Evolutionary conservation across 2,888 invertebrate species (phyloP).

Genomic region (Bombylius major): DNA sequence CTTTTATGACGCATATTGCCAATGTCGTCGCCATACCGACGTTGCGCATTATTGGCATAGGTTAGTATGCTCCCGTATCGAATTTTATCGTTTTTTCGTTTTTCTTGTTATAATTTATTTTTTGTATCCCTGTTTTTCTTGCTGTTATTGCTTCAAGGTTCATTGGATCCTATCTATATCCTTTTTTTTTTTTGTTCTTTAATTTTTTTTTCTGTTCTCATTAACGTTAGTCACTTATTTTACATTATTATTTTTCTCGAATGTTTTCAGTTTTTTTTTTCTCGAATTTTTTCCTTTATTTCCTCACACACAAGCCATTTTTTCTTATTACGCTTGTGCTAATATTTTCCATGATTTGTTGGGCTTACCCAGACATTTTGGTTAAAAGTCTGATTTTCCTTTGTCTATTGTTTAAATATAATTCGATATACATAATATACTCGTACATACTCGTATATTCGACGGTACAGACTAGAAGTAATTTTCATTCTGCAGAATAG

Average conservation of each 20-base stretch:
- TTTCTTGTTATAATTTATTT: background rate
- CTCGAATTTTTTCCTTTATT: background rate
- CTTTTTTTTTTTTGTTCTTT: background rate
- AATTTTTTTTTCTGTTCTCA: background rate
- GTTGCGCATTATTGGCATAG: constrained; percentile 23
- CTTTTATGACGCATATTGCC: background rate
- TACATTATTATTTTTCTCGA: background rate
- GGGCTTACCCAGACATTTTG: background rate
- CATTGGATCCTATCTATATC: background rate
- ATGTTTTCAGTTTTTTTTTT: background rate
- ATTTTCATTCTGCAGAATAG: too few species aligned
- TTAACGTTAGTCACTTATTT: background rate
- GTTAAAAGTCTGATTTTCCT: too few species aligned
- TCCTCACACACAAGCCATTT: background rate
- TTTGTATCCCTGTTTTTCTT: background rate
- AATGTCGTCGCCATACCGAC: constrained; percentile 19
- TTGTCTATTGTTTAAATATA: too few species aligned
- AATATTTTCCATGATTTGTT: background rate
- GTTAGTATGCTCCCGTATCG: constrained; percentile 18
- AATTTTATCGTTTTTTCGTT: background rate
- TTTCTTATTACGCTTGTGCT: background rate
- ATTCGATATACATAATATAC: too few species aligned
- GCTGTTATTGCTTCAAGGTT: too few species aligned
- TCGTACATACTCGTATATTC: too few species aligned
- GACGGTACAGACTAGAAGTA: too few species aligned